These are phyloP conservation scores for Stegodyphus mimosarum DNA, from an alignment of 1,140 invertebrate genomes.

Conservation along the genomic window DNA sequence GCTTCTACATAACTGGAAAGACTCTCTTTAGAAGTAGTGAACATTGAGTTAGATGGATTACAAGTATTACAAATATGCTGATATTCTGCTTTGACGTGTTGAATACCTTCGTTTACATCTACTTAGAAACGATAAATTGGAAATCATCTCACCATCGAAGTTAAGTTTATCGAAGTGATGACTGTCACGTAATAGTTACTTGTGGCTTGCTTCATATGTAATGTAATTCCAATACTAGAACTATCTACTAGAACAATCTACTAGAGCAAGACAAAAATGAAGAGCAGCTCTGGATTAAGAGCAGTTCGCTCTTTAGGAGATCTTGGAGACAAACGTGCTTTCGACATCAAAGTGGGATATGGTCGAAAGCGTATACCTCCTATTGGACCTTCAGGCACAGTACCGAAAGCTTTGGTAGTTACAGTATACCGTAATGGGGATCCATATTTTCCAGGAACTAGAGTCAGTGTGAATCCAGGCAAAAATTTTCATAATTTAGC, in stretches of 20 bases:
- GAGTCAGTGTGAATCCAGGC: slow-evolving; percentile 87
- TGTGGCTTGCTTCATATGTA: too few species aligned
- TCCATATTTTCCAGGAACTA: slow-evolving; percentile 87
- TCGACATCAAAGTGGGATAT: slow-evolving; percentile 45
- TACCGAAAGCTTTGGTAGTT: slow-evolving; percentile 77
- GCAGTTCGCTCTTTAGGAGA: slow-evolving; percentile 15
- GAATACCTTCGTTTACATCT: too few species aligned
- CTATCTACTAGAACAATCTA: neutral
- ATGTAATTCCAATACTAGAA: too few species aligned
- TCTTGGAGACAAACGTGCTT: slow-evolving; percentile 20
- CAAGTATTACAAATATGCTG: too few species aligned
- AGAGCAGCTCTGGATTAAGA: slow-evolving; percentile 1
- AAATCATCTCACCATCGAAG: too few species aligned
- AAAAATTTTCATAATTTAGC: slow-evolving; percentile 87
- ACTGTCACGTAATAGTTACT: neutral
- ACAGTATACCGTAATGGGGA: slow-evolving; percentile 95
- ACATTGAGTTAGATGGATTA: too few species aligned
- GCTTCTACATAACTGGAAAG: too few species aligned
- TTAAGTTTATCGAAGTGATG: too few species aligned
- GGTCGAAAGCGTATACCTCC: slow-evolving; percentile 27
- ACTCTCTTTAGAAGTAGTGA: too few species aligned
- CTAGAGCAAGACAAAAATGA: neutral
- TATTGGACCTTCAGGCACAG: neutral
- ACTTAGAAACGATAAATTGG: too few species aligned
- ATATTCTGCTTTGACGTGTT: too few species aligned